These are phyloP conservation scores for Actinostola sp. DNA, from an alignment of 92 coral and sea anemone species.

Conservation along the genomic window DNA sequence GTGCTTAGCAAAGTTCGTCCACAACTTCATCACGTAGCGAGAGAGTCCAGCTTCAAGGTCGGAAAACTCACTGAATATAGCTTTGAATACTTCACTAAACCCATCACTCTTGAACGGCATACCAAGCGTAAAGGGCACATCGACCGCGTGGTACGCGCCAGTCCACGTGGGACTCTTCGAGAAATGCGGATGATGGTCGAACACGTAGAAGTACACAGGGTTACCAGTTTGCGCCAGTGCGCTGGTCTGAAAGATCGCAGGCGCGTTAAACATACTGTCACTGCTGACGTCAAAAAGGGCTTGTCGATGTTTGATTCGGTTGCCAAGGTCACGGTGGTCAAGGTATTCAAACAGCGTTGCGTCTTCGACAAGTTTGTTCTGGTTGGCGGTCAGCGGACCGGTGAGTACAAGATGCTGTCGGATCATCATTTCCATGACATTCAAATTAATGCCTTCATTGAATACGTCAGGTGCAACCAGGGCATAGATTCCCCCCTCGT, in stretches of 20 bases:
- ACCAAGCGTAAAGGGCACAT: background rate
- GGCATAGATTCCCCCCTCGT: slow-evolving; percentile 52
- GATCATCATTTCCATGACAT: background rate
- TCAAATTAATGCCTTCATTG: too few relatives aligned
- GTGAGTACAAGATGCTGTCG: background rate
- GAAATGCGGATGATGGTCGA: slow-evolving; percentile 28
- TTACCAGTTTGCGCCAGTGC: slow-evolving; percentile 24
- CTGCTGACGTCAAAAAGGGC: slow-evolving; percentile 23
- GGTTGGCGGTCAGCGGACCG: too few relatives aligned
- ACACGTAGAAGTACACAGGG: slow-evolving; percentile 36
- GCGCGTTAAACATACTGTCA: slow-evolving; percentile 44
- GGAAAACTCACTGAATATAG: slow-evolving; percentile 3
- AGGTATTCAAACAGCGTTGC: slow-evolving; percentile 43
- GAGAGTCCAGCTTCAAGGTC: slow-evolving; percentile 43
- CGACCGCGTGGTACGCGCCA: slow-evolving; percentile 1
- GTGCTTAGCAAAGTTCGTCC: slow-evolving; percentile 77
- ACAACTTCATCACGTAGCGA: slow-evolving; percentile 52
- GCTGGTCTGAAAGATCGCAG: slow-evolving; percentile 48
- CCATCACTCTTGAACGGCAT: background rate
- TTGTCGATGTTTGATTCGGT: slow-evolving; percentile 24
- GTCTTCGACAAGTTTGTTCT: slow-evolving; percentile 33
- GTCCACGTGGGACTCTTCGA: slow-evolving; percentile 28
- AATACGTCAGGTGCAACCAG: slow-evolving; percentile 8
- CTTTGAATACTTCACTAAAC: background rate
- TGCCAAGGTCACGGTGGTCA: slow-evolving; percentile 39